Conservation (phyloP, 2,113 vertebrate species). For the Pseudorasbora parva region DNA sequence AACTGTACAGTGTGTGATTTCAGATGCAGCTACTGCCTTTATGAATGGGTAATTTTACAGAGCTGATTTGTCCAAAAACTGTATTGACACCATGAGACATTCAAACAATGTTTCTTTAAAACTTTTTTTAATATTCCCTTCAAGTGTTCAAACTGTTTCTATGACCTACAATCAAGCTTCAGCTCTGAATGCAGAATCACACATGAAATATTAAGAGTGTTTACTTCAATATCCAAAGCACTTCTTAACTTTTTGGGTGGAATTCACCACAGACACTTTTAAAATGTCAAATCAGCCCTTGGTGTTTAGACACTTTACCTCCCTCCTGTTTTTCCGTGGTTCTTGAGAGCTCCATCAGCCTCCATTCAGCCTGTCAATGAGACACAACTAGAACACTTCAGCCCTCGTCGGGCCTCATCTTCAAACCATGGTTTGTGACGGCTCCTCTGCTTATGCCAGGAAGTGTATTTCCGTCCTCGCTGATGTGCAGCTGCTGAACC, state of each 20-base stretch:
- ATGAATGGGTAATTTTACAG: too few relatives aligned
- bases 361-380: slow-evolving; percentile 34
- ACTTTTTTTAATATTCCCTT: too few relatives aligned
- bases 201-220: slow-evolving; percentile 20
- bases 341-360: slow-evolving; percentile 18
- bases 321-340: background rate
- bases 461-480: slow-evolving; percentile 22
- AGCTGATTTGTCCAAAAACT: too few relatives aligned
- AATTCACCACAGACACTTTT: slow-evolving; percentile 13
- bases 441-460: slow-evolving; percentile 13
- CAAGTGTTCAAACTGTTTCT: background rate
- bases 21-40: too few relatives aligned
- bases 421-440: slow-evolving; percentile 4
- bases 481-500: slow-evolving; percentile 40
- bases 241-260: background rate
- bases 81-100: too few relatives aligned
- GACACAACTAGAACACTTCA: slow-evolving; percentile 30
- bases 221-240: slow-evolving; percentile 10
- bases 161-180: background rate
- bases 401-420: background rate
- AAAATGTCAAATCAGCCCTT: slow-evolving; percentile 26
- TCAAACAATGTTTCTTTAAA: too few relatives aligned
- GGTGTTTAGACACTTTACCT: slow-evolving; percentile 18
- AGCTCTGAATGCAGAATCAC: background rate
- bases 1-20: too few relatives aligned